phyloP scores from a whole-genome alignment of 1,140 invertebrate species.

The Helicorthomorpha holstii region DNA sequence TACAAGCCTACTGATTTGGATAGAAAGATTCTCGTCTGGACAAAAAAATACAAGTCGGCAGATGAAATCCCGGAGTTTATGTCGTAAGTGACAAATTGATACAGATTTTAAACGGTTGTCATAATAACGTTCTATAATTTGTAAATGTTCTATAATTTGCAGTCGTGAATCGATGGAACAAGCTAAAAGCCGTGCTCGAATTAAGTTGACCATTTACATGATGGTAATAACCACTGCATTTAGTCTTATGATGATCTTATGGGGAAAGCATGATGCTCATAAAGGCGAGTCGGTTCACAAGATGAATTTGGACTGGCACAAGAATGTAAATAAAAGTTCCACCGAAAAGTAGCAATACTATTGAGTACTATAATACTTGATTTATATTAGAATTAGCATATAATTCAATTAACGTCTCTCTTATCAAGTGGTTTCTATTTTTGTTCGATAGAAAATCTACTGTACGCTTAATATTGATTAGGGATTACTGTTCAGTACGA shows the following conservation, averaged over 20 bases:
- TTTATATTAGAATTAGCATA: background rate
- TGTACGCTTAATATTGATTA: background rate
- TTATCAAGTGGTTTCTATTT: background rate
- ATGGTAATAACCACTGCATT: slow-evolving; percentile 38
- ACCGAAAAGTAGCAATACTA: background rate
- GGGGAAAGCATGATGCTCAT: slow-evolving; percentile 42
- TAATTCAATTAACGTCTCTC: background rate
- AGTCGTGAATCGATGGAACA: slow-evolving; percentile 42
- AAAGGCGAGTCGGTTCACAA: slow-evolving; percentile 42
- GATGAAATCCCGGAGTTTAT: slow-evolving; percentile 10
- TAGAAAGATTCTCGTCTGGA: slow-evolving; percentile 10
- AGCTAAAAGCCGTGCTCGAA: slow-evolving; percentile 43
- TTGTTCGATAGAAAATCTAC: background rate
- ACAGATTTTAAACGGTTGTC: background rate
- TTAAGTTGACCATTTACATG: slow-evolving; percentile 45
- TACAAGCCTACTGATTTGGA: slow-evolving; percentile 5
- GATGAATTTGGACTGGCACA: slow-evolving; percentile 50
- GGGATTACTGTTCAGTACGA: background rate
- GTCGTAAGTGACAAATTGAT: slow-evolving; percentile 11
- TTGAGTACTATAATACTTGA: background rate
- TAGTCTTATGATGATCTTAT: slow-evolving; percentile 36
- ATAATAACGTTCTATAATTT: background rate
- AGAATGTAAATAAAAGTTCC: slow-evolving; percentile 28
- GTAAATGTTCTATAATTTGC: slow-evolving; percentile 15
- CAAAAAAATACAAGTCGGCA: slow-evolving; percentile 3